Percentiles rank a stretch among this genome's conserved stretches.
phyloP scores from a whole-genome alignment of 2,797 vertebrate species.

The Myripristis jacobus region DNA sequence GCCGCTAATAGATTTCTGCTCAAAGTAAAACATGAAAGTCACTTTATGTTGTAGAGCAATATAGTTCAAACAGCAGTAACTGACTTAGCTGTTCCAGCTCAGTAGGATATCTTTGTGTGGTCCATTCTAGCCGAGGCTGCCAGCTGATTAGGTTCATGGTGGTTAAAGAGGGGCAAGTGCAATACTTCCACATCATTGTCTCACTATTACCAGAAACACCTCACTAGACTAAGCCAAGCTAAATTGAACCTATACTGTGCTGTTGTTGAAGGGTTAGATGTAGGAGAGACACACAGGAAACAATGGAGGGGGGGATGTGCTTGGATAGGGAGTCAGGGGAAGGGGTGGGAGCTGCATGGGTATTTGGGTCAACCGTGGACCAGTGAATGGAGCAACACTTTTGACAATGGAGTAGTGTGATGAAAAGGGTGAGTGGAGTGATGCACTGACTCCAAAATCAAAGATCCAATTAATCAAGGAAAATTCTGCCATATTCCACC shows the following conservation, averaged over 20 bases:
- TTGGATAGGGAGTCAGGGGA: slow-evolving; percentile 68
- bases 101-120: not conserved
- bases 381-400: slow-evolving; percentile 59
- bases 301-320: slow-evolving; percentile 61
- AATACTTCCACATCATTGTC: not conserved
- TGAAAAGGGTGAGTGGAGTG: slow-evolving; percentile 8
- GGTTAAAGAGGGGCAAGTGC: not conserved
- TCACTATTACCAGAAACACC: not conserved
- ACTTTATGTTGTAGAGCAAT: not conserved
- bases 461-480: slow-evolving; percentile 22
- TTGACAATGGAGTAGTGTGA: slow-evolving; percentile 51
- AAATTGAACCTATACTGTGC: not conserved
- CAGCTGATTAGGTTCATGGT: not conserved
- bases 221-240: slow-evolving; percentile 1
- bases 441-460: not conserved
- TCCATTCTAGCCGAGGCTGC: not conserved
- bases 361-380: slow-evolving; percentile 79
- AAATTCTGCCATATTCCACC: slow-evolving; percentile 13
- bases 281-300: slow-evolving; percentile 35
- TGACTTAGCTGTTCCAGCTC: not conserved
- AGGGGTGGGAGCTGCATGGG: slow-evolving; percentile 59
- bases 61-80: slow-evolving; percentile 1
- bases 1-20: not conserved
- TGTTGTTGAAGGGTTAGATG: slow-evolving; percentile 22
- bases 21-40: not conserved